These are phyloP conservation scores for Drosophila yakuba DNA, from an alignment of 1,140 invertebrate species.

Conservation along the genomic window DNA sequence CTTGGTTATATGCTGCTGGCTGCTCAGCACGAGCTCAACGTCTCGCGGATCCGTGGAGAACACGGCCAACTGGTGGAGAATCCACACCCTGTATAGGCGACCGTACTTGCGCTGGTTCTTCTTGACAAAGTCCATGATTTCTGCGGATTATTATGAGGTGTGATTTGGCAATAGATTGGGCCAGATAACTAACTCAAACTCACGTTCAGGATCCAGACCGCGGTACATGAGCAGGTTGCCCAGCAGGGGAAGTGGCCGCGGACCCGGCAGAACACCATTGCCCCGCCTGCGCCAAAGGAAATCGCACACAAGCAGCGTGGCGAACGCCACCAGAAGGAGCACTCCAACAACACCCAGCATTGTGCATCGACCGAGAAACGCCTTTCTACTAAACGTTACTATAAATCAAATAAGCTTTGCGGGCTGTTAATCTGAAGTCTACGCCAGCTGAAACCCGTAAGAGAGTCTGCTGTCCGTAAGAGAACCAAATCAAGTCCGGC, in stretches of 20 bases:
- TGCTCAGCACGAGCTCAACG: conserved; percentile 66
- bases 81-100: conserved; percentile 88
- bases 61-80: conserved; percentile 84
- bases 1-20: conserved; percentile 67
- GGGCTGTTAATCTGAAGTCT: conserved; percentile 10
- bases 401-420: background rate
- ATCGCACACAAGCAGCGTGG: conserved; percentile 55
- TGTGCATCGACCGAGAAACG: conserved; percentile 14
- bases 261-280: conserved; percentile 56
- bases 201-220: conserved; percentile 51
- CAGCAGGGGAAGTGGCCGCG: conserved; percentile 42
- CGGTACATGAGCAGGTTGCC: conserved; percentile 53
- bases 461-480: background rate
- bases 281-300: conserved; percentile 57
- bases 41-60: conserved; percentile 83
- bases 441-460: background rate
- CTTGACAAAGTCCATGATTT: conserved; percentile 50
- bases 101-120: conserved; percentile 52
- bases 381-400: conserved; percentile 16
- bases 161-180: background rate
- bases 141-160: conserved; percentile 20
- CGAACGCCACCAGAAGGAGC: conserved; percentile 41
- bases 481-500: background rate
- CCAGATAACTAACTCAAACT: conserved; percentile 15
- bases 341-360: conserved; percentile 40